Evolutionary conservation across 2,888 invertebrate species (phyloP), one percentile per base, ranked within the genome.

Genomic region (Agonopterix subpropinquella): DNA sequence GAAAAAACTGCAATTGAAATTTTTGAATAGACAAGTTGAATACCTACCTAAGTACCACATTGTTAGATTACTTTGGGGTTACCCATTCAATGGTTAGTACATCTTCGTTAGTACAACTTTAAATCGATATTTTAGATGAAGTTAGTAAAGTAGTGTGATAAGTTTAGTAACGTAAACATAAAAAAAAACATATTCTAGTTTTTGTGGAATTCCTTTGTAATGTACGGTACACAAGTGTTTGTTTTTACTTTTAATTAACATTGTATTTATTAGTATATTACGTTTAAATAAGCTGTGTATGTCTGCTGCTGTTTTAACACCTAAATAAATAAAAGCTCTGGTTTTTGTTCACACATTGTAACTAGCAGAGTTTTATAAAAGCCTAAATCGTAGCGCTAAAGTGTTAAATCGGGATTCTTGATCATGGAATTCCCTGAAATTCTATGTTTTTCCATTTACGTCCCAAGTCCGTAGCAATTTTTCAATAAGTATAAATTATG

Each of bases 371-470:
- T 42, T 36, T 8, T 44, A 44, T 18, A 8, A 15, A 37, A 43
- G 35, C 28, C 41, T 42, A 48, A 42, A 37, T 42, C 37, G 36
- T 39, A 43, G 37, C n/a, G 15, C 45, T 44, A 9, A 46, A 11
- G 44, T 45, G 36, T 36, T 35, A 11, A n/a, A 11, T 36, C 13
- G 43, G 46, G 39, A 39, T 49, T 41, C 51, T 9, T 45, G 49
- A 57, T 50, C 56, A 54, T 70, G 76, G 77, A 73, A 73, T 78
- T 77, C 77, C 77, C 74, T 68, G 52, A 67, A 67, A 65, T 67
- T 71, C 61, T 64, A 47, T 55, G 36, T 49, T 53, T 44, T 11
- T 39, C 11, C 39, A 39, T 39, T 39, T 39, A 39, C 10, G 10
- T 39, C 10, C 11, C 11, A 11, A 39, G n/a, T 4, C 39, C n/a